These are phyloP conservation scores for Tachuris rubrigastra DNA, from an alignment of 2,113 vertebrate genomes.

Conservation along the genomic window DNA sequence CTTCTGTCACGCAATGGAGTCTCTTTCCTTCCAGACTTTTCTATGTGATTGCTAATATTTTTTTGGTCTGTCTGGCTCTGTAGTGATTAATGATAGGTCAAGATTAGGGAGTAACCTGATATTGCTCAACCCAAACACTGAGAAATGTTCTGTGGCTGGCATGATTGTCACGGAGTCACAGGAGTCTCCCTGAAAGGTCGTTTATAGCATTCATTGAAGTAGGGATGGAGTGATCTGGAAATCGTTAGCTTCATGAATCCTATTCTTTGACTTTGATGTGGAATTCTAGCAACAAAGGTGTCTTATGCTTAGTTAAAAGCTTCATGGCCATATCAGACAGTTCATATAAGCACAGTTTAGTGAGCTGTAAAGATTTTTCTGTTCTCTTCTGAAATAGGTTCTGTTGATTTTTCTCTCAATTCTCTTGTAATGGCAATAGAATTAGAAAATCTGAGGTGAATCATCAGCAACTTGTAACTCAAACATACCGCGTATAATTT, in stretches of 20 bases:
- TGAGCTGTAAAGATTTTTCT: neutral
- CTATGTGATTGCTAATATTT: neutral
- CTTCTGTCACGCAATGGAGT: conserved; percentile 2
- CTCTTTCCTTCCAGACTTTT: conserved; percentile 6
- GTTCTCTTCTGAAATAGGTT: neutral
- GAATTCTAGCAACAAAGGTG: neutral
- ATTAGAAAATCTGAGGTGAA: neutral
- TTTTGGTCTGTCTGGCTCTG: neutral
- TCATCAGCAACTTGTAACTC: neutral
- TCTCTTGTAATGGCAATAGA: neutral
- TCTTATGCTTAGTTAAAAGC: neutral
- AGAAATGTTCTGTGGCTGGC: neutral
- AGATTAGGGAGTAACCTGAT: neutral
- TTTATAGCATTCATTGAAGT: neutral
- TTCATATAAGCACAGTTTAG: neutral
- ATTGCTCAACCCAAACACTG: neutral
- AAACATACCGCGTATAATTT: neutral
- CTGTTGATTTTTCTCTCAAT: neutral
- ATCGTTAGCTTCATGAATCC: neutral
- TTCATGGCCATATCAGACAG: neutral
- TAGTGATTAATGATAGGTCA: conserved; percentile 42
- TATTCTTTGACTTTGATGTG: neutral
- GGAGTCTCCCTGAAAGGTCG: neutral
- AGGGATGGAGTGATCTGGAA: neutral
- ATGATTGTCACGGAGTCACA: neutral